These are phyloP conservation scores for Bradypus variegatus DNA, from an alignment of 2,797 vertebrate species.

Conservation along the genomic window DNA sequence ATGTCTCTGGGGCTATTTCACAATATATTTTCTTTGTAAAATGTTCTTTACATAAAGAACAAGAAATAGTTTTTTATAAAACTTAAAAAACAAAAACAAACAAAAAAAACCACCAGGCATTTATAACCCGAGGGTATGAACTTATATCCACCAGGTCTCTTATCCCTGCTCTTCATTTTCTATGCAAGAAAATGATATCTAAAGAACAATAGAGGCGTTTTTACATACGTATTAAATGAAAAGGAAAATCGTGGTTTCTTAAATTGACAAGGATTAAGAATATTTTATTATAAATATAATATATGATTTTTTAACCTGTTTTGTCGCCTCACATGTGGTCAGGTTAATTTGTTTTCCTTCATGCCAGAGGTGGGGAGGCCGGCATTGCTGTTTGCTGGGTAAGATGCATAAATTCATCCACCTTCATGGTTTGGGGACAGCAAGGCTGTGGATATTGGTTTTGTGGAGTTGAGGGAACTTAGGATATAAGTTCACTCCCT, in stretches of 20 bases:
- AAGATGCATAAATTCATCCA: background rate
- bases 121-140: conserved; percentile 73
- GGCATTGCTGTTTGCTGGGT: conserved; percentile 11
- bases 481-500: conserved; percentile 70
- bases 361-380: conserved; percentile 18
- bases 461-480: conserved; percentile 63
- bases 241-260: conserved; percentile 75
- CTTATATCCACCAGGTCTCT: conserved; percentile 77
- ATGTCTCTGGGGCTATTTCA: conserved; percentile 78
- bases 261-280: conserved; percentile 75
- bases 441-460: conserved; percentile 58
- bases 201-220: conserved; percentile 72
- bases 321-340: conserved; percentile 64
- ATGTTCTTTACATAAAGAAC: conserved; percentile 82
- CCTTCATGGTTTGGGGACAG: conserved; percentile 46
- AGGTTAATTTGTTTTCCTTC: conserved; percentile 55
- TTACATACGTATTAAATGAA: conserved; percentile 72
- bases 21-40: conserved; percentile 84
- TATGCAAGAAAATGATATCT: conserved; percentile 69
- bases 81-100: conserved; percentile 60
- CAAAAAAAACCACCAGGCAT: conserved; percentile 65
- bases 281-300: conserved; percentile 84
- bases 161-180: conserved; percentile 71
- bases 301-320: conserved; percentile 75
- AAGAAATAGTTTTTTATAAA: conserved; percentile 84